Conservation (phyloP, 2,888 invertebrate species). For the Diogma glabrata region DNA sequence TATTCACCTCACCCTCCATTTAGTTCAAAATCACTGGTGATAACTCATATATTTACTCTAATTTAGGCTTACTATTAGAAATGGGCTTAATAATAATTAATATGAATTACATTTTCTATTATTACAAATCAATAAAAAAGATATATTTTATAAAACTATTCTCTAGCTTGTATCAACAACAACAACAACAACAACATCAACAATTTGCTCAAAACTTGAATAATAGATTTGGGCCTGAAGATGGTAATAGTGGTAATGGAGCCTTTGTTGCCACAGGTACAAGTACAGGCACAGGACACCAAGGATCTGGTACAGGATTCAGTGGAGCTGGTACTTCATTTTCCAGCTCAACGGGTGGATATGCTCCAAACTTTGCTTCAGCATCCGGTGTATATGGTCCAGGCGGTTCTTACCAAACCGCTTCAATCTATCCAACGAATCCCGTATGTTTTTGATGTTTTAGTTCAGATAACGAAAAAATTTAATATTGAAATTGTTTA, state of each 20-base stretch:
- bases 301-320: slow-evolving; percentile 11
- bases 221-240: slow-evolving; percentile 1
- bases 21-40: no score
- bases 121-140: no score
- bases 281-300: neutral
- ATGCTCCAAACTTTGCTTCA: slow-evolving; percentile 37
- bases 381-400: slow-evolving; percentile 45
- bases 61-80: no score
- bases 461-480: neutral
- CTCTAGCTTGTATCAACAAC: slow-evolving; percentile 25
- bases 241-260: neutral
- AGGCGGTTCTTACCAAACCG: slow-evolving; percentile 43
- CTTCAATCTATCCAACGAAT: slow-evolving; percentile 47
- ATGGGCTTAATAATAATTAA: no score
- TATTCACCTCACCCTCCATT: no score
- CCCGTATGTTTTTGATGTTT: slow-evolving; percentile 44
- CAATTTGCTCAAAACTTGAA: slow-evolving; percentile 21
- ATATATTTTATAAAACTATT: no score
- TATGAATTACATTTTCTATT: no score
- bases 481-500: slow-evolving; percentile 3
- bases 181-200: slow-evolving; percentile 29
- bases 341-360: no score
- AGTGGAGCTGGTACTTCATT: neutral
- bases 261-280: slow-evolving; percentile 8
- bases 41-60: no score